Evolutionary conservation across 2,888 invertebrate species (phyloP), one percentile per base, ranked within the genome.

Genomic region (Brenthis daphne): DNA sequence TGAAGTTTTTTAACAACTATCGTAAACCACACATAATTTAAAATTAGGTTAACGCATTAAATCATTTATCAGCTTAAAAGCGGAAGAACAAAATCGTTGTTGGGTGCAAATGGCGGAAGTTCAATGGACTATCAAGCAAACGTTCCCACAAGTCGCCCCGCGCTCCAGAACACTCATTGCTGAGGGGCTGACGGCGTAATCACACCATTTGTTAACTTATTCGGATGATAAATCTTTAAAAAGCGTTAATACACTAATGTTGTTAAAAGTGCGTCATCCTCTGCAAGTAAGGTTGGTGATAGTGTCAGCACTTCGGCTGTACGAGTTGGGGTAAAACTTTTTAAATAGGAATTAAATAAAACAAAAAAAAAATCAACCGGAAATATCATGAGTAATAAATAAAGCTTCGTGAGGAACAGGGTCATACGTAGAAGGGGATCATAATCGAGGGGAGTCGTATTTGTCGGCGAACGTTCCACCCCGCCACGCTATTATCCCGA

Each of bases 41-140:
- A 33, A 50, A 57, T 11, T 55, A 56, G 63, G 43, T 29, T 43
- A 51, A 57, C 43, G 24, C 51, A 57, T 48, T 50, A 50, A 57
- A 54, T 64, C 55, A 63, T 56, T 64, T 70, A 67, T 65, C 61
- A 47, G 60, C 48, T 63, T 24, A 50, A 58, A 55, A 65, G 67
- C 57, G 71, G 67, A 72, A 69, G 65, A 74, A 68, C 58, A 54
- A 68, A 71, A 71, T 67, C 67, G 58, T 74, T 50, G 51, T 58
- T 67, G 50, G 61, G 65, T 69, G 67, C 69, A 65, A 66, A 75
- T 70, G 66, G 66, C 72, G 74, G 76, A 76, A 77, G 76, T 76
- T 76, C 75, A 74, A 75, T 72, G 76, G 68, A 72, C 76, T 71
- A 53, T 65, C 61, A 64, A 65, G 67, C 58, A 24, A 69, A 55